phyloP scores from a whole-genome alignment of 2,113 vertebrate species.

The Cyrtonyx montezumae region DNA sequence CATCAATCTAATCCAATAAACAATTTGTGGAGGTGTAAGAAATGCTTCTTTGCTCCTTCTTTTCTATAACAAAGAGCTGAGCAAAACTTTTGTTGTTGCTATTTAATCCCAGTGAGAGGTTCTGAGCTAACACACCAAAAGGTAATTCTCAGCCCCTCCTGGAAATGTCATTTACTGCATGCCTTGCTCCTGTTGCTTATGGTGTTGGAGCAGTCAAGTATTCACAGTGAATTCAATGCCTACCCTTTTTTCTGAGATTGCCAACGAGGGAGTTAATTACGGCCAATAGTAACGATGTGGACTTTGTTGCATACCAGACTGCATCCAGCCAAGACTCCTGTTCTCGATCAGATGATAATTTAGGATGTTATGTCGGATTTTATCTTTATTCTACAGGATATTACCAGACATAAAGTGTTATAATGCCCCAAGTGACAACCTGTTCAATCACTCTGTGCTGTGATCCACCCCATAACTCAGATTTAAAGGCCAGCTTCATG shows the following conservation, averaged over 20 bases:
- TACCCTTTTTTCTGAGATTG: not conserved
- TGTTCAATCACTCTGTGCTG: not conserved
- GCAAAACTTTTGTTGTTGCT: not conserved
- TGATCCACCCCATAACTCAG: not conserved
- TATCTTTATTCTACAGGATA: not conserved
- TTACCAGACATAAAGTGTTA: not conserved
- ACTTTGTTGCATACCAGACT: not conserved
- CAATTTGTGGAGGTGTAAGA: slow-evolving; percentile 23
- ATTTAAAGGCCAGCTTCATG: not conserved
- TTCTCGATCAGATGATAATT: not conserved
- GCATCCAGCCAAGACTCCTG: not conserved
- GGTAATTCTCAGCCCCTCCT: not conserved
- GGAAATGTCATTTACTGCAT: fast-evolving
- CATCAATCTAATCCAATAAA: slow-evolving; percentile 33
- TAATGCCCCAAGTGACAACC: not conserved
- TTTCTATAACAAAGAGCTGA: not conserved
- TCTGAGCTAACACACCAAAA: not conserved
- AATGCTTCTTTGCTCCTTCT: not conserved
- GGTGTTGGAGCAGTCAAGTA: not conserved
- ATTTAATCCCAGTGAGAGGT: not conserved
- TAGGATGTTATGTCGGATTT: not conserved
- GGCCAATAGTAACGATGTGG: not conserved
- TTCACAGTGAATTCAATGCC: not conserved
- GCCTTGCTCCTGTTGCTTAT: not conserved
- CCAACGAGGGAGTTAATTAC: not conserved